Conservation (phyloP, 1,140 invertebrate species). For the Xylocopa sonorina region DNA sequence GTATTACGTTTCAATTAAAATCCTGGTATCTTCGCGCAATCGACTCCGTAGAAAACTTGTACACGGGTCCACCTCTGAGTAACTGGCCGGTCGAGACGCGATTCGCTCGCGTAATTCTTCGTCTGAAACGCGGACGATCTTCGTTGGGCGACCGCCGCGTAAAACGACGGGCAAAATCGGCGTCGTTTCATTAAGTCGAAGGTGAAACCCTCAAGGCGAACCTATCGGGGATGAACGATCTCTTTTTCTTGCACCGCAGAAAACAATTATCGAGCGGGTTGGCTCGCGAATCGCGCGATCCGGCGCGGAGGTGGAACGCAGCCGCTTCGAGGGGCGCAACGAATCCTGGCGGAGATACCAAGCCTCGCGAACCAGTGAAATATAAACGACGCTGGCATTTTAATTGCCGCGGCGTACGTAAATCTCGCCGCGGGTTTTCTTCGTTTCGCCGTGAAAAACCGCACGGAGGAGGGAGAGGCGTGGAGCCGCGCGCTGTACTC, state of each 20-base stretch:
- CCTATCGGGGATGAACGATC: constrained; percentile 37
- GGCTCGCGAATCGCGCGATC: constrained; percentile 1
- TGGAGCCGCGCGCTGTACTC: too few species aligned
- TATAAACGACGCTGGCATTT: constrained; percentile 36
- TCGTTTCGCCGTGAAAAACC: too few species aligned
- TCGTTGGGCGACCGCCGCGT: constrained; percentile 10
- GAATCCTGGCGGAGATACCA: constrained; percentile 40
- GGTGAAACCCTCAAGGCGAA: constrained; percentile 27
- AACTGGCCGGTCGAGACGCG: constrained; percentile 3
- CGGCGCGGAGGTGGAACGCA: constrained; percentile 20
- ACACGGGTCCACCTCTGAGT: background rate
- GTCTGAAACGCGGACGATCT: constrained; percentile 24
- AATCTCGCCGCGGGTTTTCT: background rate
- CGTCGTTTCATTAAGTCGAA: constrained; percentile 43
- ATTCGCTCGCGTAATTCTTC: constrained; percentile 25
- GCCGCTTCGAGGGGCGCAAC: constrained; percentile 7
- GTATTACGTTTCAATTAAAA: constrained; percentile 48
- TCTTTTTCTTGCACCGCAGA: constrained; percentile 22
- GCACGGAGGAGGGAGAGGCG: too few species aligned
- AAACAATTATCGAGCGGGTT: constrained; percentile 43
- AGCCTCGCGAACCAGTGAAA: background rate
- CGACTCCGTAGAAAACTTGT: background rate
- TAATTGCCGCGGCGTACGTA: constrained; percentile 19
- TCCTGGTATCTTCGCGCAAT: constrained; percentile 37
- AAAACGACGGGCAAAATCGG: constrained; percentile 26